Conservation (phyloP, 2,888 invertebrate species). For the Pollenia angustigena region DNA sequence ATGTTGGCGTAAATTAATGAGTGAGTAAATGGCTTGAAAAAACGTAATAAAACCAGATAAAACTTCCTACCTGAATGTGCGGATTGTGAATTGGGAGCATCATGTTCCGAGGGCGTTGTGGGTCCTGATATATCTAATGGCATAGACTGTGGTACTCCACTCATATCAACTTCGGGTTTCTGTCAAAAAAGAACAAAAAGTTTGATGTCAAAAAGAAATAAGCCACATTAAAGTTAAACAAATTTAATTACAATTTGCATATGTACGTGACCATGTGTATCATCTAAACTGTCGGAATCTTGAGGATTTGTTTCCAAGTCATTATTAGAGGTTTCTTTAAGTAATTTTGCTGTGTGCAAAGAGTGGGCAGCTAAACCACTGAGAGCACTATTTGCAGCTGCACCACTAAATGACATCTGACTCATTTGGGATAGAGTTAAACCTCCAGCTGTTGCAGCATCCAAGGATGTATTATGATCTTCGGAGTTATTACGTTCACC, state of each 20-base stretch:
- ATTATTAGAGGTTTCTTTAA: slow-evolving; percentile 84
- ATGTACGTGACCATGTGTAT: slow-evolving; percentile 83
- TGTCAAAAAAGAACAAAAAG: slow-evolving; percentile 75
- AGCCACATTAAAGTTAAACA: neutral
- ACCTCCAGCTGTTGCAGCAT: slow-evolving; percentile 82
- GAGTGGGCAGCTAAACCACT: slow-evolving; percentile 81
- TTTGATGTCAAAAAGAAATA: neutral
- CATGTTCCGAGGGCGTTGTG: slow-evolving; percentile 84
- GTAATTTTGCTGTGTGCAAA: slow-evolving; percentile 82
- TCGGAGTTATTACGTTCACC: slow-evolving; percentile 85
- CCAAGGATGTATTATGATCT: slow-evolving; percentile 83
- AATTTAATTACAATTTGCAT: slow-evolving; percentile 84
- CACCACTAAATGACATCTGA: slow-evolving; percentile 84
- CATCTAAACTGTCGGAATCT: slow-evolving; percentile 86
- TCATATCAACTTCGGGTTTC: slow-evolving; percentile 84
- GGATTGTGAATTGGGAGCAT: slow-evolving; percentile 83
- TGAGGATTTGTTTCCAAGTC: slow-evolving; percentile 85
- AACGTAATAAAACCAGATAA: neutral
- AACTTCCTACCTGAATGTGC: slow-evolving; percentile 83
- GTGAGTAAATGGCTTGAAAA: slow-evolving; percentile 21
- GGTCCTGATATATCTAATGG: slow-evolving; percentile 84
- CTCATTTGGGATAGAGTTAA: slow-evolving; percentile 85
- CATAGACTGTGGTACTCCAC: slow-evolving; percentile 83
- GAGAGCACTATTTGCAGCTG: slow-evolving; percentile 80
- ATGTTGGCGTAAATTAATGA: slow-evolving; percentile 3